Evolutionary conservation across 2,797 vertebrate species (phyloP).

Genomic region (Streptopelia turtur): DNA sequence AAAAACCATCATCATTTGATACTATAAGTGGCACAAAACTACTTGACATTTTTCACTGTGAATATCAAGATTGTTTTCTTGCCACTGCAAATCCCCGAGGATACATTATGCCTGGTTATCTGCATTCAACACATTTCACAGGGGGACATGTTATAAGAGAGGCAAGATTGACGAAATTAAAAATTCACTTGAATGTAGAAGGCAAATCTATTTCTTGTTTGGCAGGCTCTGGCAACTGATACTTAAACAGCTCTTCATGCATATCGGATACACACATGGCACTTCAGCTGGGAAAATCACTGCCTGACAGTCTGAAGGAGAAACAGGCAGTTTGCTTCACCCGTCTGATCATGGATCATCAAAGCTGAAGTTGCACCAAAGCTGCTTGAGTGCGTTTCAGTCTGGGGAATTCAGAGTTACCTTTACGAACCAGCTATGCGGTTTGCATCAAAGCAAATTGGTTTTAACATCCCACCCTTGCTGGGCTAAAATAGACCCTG

Average conservation of each 20-base stretch:
- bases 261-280: background rate
- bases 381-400: background rate
- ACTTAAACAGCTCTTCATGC: conserved; percentile 26
- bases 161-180: conserved; percentile 42
- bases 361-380: background rate
- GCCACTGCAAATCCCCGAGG: background rate
- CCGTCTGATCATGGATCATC: background rate
- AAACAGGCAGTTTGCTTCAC: background rate
- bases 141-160: background rate
- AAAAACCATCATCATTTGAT: conserved; percentile 11
- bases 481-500: fast-evolving
- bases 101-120: conserved; percentile 11
- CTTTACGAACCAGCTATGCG: fast-evolving
- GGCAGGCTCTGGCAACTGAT: conserved; percentile 15
- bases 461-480: background rate
- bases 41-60: background rate
- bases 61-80: conserved; percentile 7
- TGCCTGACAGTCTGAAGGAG: background rate
- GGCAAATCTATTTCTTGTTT: conserved; percentile 16
- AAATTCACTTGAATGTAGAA: conserved; percentile 19
- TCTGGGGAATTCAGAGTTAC: background rate
- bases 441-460: fast-evolving
- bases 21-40: background rate
- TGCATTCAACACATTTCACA: conserved; percentile 17
- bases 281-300: background rate